Percentiles rank a stretch among this genome's conserved stretches.
These are phyloP conservation scores for Nothobranchius kuhntae DNA, from an alignment of 2,113 vertebrate genomes.

Conservation along the genomic window DNA sequence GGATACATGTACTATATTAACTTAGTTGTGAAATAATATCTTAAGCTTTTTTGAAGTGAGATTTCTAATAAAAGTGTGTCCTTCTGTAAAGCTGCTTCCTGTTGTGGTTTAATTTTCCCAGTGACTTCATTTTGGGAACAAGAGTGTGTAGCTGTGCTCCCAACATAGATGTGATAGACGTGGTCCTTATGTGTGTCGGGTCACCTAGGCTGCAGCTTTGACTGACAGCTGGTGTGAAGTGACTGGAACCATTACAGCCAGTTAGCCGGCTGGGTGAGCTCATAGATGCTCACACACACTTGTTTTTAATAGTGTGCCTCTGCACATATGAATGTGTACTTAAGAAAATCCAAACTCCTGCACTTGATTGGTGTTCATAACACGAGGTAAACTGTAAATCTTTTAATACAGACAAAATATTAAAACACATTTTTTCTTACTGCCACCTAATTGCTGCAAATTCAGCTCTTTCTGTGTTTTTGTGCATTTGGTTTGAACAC, in stretches of 20 bases:
- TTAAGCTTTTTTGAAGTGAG: too few species aligned
- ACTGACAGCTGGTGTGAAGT: conserved; percentile 63
- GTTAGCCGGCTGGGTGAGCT: conserved; percentile 19
- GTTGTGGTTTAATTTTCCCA: conserved; percentile 8
- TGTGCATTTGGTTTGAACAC: neutral
- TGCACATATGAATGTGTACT: neutral
- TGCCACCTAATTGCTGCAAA: too few species aligned
- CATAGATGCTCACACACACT: conserved; percentile 13
- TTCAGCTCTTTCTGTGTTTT: neutral
- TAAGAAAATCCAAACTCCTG: conserved; percentile 19
- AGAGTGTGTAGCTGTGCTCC: neutral
- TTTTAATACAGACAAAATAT: too few species aligned
- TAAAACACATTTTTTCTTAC: too few species aligned
- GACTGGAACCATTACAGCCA: conserved; percentile 65
- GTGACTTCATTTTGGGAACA: neutral
- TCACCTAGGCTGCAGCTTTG: conserved; percentile 36
- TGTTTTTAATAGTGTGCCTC: neutral
- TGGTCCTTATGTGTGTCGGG: conserved; percentile 42
- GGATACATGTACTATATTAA: too few species aligned
- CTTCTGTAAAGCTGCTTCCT: neutral
- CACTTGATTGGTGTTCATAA: conserved; percentile 24
- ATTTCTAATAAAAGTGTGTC: too few species aligned
- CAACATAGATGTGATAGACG: neutral
- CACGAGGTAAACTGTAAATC: too few species aligned
- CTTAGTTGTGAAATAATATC: too few species aligned